These are phyloP conservation scores for Caenorhabditis brenneri DNA, from an alignment of 1,140 invertebrate species.

Conservation along the genomic window DNA sequence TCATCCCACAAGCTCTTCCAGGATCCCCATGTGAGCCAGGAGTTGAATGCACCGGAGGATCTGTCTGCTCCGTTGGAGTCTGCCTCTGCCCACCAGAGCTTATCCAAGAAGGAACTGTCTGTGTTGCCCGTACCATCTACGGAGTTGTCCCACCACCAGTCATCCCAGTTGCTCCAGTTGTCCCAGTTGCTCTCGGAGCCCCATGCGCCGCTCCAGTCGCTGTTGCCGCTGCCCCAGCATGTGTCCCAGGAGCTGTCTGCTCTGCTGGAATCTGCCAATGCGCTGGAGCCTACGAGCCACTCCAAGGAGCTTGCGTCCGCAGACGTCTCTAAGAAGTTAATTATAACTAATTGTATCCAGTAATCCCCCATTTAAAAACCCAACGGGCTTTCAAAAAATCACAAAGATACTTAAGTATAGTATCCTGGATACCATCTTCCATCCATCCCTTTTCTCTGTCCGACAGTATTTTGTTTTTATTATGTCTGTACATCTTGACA, in stretches of 20 bases:
- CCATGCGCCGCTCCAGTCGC: conserved; percentile 52
- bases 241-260: conserved; percentile 59
- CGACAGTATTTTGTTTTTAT: conserved; percentile 15
- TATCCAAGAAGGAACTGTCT: conserved; percentile 65
- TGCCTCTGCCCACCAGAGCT: conserved; percentile 66
- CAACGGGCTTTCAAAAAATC: conserved; percentile 19
- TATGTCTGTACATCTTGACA: conserved; percentile 31
- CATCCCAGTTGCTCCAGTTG: conserved; percentile 47
- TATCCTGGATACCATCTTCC: conserved; percentile 12
- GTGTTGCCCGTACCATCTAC: conserved; percentile 64
- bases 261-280: conserved; percentile 57
- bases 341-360: background rate
- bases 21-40: conserved; percentile 67
- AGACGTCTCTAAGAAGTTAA: conserved; percentile 46
- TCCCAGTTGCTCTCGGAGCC: conserved; percentile 57
- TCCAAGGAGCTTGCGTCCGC: conserved; percentile 54
- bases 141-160: conserved; percentile 57
- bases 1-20: conserved; percentile 66
- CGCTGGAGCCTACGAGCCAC: conserved; percentile 54
- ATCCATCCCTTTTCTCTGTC: background rate
- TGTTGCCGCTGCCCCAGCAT: conserved; percentile 51
- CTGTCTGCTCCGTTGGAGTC: conserved; percentile 64
- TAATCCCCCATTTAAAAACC: background rate
- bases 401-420: conserved; percentile 25
- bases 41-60: conserved; percentile 67